These are phyloP conservation scores for Crotalus viridis DNA, from an alignment of 2,113 vertebrate species.

Conservation along the genomic window DNA sequence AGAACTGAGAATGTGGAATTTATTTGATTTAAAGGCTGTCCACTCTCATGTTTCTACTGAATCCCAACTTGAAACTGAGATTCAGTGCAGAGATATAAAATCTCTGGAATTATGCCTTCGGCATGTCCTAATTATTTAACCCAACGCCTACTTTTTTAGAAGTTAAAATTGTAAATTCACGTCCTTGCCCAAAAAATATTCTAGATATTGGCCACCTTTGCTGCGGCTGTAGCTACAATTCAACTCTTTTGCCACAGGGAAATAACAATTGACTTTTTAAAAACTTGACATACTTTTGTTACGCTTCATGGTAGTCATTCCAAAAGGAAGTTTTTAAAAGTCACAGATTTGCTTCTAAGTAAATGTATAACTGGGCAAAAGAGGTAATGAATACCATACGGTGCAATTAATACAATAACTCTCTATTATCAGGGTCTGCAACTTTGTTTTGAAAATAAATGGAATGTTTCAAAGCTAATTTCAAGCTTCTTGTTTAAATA, in stretches of 20 bases:
- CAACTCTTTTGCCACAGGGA: neutral
- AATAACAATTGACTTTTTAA: neutral
- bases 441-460: neutral
- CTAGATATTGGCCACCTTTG: neutral
- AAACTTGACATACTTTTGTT: neutral
- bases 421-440: neutral
- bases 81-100: neutral
- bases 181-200: neutral
- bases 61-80: neutral
- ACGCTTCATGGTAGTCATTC: neutral
- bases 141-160: neutral
- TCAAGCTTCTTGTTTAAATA: neutral
- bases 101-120: neutral
- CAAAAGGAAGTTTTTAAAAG: neutral
- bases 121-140: neutral
- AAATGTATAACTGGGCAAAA: neutral
- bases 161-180: neutral
- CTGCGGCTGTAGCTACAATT: too few species aligned
- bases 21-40: neutral
- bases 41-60: neutral
- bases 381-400: neutral
- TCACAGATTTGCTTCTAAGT: neutral
- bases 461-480: neutral
- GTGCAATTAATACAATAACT: neutral
- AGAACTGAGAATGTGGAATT: neutral